Base-by-base conservation (phyloP, 2,888 invertebrate species). In the Pyrrhosoma nymphula region DNA sequence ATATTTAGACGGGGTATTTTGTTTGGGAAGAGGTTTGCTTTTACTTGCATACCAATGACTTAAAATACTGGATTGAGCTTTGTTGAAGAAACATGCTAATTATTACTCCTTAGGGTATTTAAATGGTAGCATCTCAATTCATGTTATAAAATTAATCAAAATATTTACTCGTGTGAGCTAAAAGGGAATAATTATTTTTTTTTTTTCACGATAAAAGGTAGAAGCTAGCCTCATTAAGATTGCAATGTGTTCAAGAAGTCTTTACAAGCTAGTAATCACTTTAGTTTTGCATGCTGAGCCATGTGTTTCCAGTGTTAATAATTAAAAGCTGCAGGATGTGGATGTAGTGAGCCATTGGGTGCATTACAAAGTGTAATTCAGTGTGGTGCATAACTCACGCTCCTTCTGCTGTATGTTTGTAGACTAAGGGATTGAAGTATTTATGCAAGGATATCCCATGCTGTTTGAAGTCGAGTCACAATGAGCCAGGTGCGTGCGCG, bases 281-380 rank as follows among this genome's bases (percentile, higher is more conserved):
- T 56, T 91, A 91, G 63, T 93, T 69, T 93, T 93, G 93, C 93
- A 93, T 93, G 93, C 93, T 55, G 39, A n/a, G 26, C 39, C 30
- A 69, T 75, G 55, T 55, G 75, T n/a, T 63, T 63, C 23, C 35
- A 35, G 39, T 30, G 39, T 63, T 26, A 69, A n/a, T 69, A 39
- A 93, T 69, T 63, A 8, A 30, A 91, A 69, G 69, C 93, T 75
- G 39, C 35, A 47, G 39, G 91, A 63, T 56, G 69, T 26, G 18
- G 3, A 55, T 55, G 47, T 26, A 47, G 69, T 47, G 60, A 39
- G n/a, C 47, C 69, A 93, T 16, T 47, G 69, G 47, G 18, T 75
- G 75, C 55, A 39, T 8, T 55, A 23, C 26, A 0, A 93, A 69
- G 35, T 47, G 26, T 39, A 69, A 63, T 93, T 6, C 12, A 47